Base-by-base conservation (phyloP, 2,797 vertebrate species). In the Orientallactaga sibirica region DNA sequence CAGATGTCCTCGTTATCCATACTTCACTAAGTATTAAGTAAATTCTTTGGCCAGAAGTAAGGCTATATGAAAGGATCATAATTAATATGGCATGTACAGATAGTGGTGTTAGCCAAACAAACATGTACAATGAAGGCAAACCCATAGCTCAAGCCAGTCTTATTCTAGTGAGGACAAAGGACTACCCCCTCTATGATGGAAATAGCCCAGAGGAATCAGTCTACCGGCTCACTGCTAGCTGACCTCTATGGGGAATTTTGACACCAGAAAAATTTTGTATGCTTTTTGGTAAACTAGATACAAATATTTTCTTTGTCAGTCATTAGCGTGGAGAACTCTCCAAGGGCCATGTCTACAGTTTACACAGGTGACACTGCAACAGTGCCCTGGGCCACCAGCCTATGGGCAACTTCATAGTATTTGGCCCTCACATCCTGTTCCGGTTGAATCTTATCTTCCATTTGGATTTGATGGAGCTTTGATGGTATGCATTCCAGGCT, bases 11-110 rank as follows among this genome's bases (percentile, higher is more conserved):
- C 33, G 29, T 86, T 78, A 70, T 41, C 29, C 29, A 83, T 0
- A 62, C 29, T 80, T 74, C 11, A 89, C 52, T 67, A 66, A 29
- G 6, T 85, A 2, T 41, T 87, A 75, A 77, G 33, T 41, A 74
- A 83, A 4, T 88, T 80, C 19, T 66, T 93, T 68, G 18, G 37
- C 75, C 66, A 88, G 58, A 48, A 77, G 29, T 67, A 66, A 90
- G 62, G 14, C 55, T 86, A 37, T 12, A 12, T 70, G 76, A 62
- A 85, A 74, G 81, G 15, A 22, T 70, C 3, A 64, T 25, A 43
- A 4, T 25, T 16, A 82, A 48, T 33, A 80, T 73, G 18, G 11
- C 67, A 86, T 33, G n/a, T 14, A 19, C 1, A 41, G 37, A 48
- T 61, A 6, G 29, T 84, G 18, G 25, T 73, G 83, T 86, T 86